A percentile compares a stretch with the other conserved stretches of the same genome.
phyloP scores from a whole-genome alignment of 2,113 vertebrate species.

The Okapia johnstoni region DNA sequence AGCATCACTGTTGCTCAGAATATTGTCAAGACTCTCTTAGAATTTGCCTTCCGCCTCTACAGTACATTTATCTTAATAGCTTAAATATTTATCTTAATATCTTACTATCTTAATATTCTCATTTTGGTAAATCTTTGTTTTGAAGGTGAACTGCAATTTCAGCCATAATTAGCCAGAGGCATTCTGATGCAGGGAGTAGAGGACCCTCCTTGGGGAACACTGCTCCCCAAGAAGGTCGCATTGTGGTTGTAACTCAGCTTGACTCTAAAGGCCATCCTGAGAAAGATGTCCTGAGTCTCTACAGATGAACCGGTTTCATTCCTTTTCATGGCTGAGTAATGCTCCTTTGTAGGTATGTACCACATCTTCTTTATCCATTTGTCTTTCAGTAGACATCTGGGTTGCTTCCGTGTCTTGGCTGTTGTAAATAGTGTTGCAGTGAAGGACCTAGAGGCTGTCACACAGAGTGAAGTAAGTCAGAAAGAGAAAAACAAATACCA shows the following conservation, averaged over 20 bases:
- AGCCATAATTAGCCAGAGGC: background rate
- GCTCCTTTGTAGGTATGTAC: background rate
- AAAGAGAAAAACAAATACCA: background rate
- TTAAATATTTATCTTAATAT: background rate
- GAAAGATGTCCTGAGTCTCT: background rate
- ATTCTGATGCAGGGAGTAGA: background rate
- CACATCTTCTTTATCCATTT: background rate
- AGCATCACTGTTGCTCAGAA: background rate
- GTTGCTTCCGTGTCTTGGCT: background rate
- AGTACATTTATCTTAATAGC: background rate
- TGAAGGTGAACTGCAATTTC: background rate
- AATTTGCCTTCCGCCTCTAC: background rate
- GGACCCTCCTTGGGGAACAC: background rate
- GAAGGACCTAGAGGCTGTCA: background rate
- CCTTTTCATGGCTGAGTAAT: background rate
- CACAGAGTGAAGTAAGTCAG: background rate
- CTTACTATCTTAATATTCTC: background rate
- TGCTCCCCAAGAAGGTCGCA: background rate
- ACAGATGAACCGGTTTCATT: background rate
- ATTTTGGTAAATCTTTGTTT: constrained; percentile 8
- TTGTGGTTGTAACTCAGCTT: background rate
- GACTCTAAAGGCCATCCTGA: background rate
- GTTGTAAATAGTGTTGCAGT: background rate
- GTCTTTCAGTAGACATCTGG: background rate
- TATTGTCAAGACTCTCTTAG: constrained; percentile 22